A percentile compares a stretch with the other conserved stretches of the same genome.
These are phyloP conservation scores for Myopa testacea DNA, from an alignment of 2,888 invertebrate genomes.

Conservation along the genomic window DNA sequence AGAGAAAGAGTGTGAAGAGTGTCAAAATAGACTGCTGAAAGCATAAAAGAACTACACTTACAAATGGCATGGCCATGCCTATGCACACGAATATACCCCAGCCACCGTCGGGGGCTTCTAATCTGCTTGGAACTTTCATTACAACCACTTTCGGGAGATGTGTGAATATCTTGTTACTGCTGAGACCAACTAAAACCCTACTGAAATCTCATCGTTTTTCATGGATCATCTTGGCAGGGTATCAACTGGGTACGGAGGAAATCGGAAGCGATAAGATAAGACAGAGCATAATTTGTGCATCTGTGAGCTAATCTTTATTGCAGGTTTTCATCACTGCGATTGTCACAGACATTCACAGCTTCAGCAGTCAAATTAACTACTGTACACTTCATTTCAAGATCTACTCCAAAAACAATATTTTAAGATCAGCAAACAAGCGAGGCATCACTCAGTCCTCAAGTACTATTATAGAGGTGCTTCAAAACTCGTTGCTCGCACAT, in stretches of 20 bases:
- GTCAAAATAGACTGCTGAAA: background rate
- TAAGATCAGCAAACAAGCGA: no score
- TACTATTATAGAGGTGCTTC: no score
- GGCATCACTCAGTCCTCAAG: no score
- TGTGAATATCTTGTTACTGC: background rate
- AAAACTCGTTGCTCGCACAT: no score
- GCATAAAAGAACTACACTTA: conserved; percentile 70
- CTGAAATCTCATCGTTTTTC: conserved; percentile 4
- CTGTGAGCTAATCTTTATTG: background rate
- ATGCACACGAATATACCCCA: conserved; percentile 84
- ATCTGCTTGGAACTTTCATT: conserved; percentile 47
- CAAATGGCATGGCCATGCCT: conserved; percentile 80
- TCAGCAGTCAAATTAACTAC: background rate
- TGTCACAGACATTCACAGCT: background rate
- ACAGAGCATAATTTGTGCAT: background rate
- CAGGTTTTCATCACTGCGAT: background rate
- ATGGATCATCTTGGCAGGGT: background rate
- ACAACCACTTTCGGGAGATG: background rate
- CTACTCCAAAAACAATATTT: no score
- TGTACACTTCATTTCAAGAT: no score
- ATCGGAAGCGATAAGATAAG: background rate
- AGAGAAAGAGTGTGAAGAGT: conserved; percentile 39
- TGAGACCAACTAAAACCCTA: background rate
- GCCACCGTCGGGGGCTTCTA: conserved; percentile 78
- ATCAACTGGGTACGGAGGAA: background rate